Conservation (phyloP, 2,888 invertebrate species). For the Volucella inanis region DNA sequence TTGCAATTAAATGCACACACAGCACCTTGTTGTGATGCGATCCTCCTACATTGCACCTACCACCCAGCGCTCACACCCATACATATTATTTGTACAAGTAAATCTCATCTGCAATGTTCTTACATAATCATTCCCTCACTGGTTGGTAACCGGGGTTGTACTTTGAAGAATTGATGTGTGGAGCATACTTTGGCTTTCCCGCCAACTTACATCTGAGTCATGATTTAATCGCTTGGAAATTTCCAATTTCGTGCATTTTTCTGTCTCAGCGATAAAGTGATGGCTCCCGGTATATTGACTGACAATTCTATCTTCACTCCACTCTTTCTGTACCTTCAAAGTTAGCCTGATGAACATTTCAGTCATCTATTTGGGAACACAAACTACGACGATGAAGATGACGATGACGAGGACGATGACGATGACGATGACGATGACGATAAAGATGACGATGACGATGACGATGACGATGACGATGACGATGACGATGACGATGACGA, state of each 20-base stretch:
- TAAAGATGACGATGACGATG: conserved; percentile 5
- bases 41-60: conserved; percentile 23
- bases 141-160: conserved; percentile 2
- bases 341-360: conserved; percentile 20
- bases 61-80: not conserved
- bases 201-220: conserved; percentile 59
- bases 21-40: conserved; percentile 68
- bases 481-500: conserved; percentile 1
- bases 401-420: conserved; percentile 14
- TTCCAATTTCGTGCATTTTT: conserved; percentile 71
- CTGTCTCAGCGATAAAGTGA: conserved; percentile 32
- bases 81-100: conserved; percentile 1
- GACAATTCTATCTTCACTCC: conserved; percentile 31
- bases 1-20: conserved; percentile 72
- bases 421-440: conserved; percentile 7
- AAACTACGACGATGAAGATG: not conserved
- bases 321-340: not conserved
- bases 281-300: conserved; percentile 39
- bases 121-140: conserved; percentile 8
- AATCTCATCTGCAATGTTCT: conserved; percentile 4
- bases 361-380: conserved; percentile 48
- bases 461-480: conserved; percentile 12
- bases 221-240: conserved; percentile 71
- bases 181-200: conserved; percentile 24
- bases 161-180: conserved; percentile 55